Conservation (phyloP, 1,140 invertebrate genomes). For the Archivesica marissinica region DNA sequence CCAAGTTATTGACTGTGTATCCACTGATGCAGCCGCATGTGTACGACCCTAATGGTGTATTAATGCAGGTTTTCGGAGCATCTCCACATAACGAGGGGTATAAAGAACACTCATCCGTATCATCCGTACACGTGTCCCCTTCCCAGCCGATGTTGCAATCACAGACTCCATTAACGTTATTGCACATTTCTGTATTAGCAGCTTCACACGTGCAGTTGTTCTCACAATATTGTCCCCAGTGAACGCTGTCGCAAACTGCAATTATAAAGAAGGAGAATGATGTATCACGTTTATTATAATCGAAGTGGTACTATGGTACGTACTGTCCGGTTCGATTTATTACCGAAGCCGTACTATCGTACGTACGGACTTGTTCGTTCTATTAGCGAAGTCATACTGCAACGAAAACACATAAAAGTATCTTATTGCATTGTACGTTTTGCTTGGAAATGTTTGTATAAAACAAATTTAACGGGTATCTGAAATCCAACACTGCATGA, state of each 20-base stretch:
- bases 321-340: neutral
- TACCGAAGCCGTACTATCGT: too few relatives aligned
- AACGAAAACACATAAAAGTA: neutral
- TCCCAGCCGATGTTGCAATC: conserved; percentile 19
- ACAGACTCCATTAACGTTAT: conserved; percentile 6
- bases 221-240: neutral
- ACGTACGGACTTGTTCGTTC: neutral
- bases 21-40: neutral
- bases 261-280: neutral
- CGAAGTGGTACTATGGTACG: neutral
- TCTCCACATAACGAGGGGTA: neutral
- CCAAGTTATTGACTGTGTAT: neutral
- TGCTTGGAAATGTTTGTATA: neutral
- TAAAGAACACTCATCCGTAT: conserved; percentile 37
- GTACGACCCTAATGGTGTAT: conserved; percentile 8
- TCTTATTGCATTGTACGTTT: neutral
- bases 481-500: neutral
- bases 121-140: neutral
- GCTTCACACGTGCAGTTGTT: neutral
- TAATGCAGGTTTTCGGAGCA: neutral
- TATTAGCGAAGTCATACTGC: neutral
- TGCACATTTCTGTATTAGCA: neutral
- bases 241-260: conserved; percentile 6
- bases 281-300: neutral
- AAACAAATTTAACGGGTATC: neutral